These are phyloP conservation scores for Charaxes varanes DNA, from an alignment of 1,140 invertebrate genomes.

Conservation along the genomic window DNA sequence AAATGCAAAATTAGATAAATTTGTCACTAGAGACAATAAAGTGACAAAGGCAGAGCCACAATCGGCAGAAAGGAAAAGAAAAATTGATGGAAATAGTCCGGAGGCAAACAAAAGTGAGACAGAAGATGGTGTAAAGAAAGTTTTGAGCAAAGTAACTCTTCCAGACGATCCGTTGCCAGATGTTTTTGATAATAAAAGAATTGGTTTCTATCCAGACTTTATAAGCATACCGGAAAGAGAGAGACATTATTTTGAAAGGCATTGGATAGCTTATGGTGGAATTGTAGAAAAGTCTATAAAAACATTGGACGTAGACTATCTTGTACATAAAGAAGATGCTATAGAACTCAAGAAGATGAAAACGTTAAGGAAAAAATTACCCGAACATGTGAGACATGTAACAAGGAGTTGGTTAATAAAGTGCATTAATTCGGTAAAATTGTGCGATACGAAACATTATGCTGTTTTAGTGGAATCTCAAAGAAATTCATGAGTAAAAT, in stretches of 20 bases:
- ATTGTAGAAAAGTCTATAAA: conserved; percentile 52
- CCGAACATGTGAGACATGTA: conserved; percentile 62
- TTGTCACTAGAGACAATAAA: conserved; percentile 26
- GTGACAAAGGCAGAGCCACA: conserved; percentile 16
- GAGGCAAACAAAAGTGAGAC: neutral
- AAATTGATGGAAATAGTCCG: conserved; percentile 6
- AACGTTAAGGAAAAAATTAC: conserved; percentile 45
- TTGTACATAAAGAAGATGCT: conserved; percentile 62
- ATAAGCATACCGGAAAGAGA: conserved; percentile 50
- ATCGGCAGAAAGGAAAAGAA: conserved; percentile 13
- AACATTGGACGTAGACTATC: conserved; percentile 58
- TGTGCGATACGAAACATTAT: conserved; percentile 63
- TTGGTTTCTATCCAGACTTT: conserved; percentile 64
- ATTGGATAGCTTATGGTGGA: conserved; percentile 75
- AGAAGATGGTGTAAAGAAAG: neutral
- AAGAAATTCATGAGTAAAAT: neutral
- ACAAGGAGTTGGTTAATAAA: conserved; percentile 71
- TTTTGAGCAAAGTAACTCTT: neutral
- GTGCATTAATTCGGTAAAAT: conserved; percentile 59
- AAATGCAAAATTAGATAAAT: conserved; percentile 27
- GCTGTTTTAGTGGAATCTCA: conserved; percentile 44
- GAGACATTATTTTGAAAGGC: conserved; percentile 55
- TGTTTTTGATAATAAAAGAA: conserved; percentile 44
- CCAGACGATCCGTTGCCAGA: conserved; percentile 58
- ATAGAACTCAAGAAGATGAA: conserved; percentile 52